Evolutionary conservation across 1,140 invertebrate genomes (phyloP), one percentile per base, ranked within the genome.

Genomic region (Armadillidium nasatum): DNA sequence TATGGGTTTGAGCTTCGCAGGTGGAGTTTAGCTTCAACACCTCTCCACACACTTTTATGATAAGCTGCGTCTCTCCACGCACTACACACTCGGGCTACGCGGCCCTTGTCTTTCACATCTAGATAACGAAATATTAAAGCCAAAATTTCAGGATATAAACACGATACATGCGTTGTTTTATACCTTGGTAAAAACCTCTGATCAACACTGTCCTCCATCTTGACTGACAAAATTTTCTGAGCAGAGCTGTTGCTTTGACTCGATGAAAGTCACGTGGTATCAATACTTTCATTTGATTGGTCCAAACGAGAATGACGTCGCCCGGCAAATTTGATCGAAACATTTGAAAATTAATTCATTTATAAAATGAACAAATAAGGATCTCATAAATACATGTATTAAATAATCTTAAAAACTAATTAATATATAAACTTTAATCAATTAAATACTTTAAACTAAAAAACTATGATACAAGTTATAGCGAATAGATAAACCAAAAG

Each of bases 81-180:
- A 19, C 88, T 87, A 85, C 95, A 97, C 76, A 96, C 94, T 85
- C 95, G 94, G 2, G 94, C 93, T 2, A 91, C 94, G 43, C 93
- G 86, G 0, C 95, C 94, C 84, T 94, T 90, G 86, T 96, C 95
- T 81, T 90, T 86, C 7, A 96, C 93, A 11, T 94, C 91, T 81
- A 97, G 87, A 84, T 94, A 91, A 81, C 92, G 89, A 84, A 98
- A 97, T 82, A 98, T 96, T 78, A 95, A 88, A 22, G 94, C 92
- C 44, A 98, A 85, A 75, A 97, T 90, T 84, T 97, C 95, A 3
- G 95, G 95, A 85, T 96, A 97, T 15, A 97, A 78, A 78, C 79
- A 78, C 73, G 79, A 80, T 74, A 80, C 77, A 74, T 80, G 79
- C 67, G 79, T 80, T 67, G 74, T 78, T 60, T 19, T 60, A 4